Evolutionary conservation across 2,888 invertebrate genomes (phyloP), one percentile per base, ranked within the genome.

Genomic region (Fragum fragum): DNA sequence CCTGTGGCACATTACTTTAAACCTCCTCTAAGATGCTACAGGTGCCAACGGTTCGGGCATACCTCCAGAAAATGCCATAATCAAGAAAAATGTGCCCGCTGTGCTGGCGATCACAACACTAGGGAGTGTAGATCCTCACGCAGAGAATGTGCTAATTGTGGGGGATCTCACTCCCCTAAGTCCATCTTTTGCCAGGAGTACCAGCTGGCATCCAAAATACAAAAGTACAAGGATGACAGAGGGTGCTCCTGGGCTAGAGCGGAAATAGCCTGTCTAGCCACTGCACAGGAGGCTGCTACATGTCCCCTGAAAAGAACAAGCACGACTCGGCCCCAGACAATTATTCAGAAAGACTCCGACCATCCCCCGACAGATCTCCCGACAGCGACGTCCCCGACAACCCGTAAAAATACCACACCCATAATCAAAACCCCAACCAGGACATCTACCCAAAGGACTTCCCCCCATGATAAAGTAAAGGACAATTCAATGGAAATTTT

Each of bases 211-310:
- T 53, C 53, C 53, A 53, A n/a, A n/a, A 23, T 53, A 14, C 53
- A 53, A 53, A 23, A 53, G n/a, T 18, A 18, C 53, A 14, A n/a
- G 53, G 53, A 53, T n/a, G n/a, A n/a, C 23, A n/a, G 23, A n/a
- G 53, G 53, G n/a, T 53, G n/a, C 53, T 53, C 53, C 23, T 53
- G 53, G 53, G 53, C 53, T 23, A n/a, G n/a, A 23, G 53, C 53
- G 18, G n/a, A 53, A 23, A 53, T 36, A 36, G 32, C 32, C 32
- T n/a, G n/a, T n/a, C 32, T 9, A 36, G 32, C 32, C 32, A 3
- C 32, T 36, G 32, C 3, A 36, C 32, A 36, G 32, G 32, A 36
- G 5, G 32, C 32, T 36, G 32, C 9, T 36, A 9, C 32, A 36
- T 3, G 32, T 6, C 9, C 32, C 32, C 32, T 9, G 32, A 3